These are phyloP conservation scores for Tholera decimalis DNA, from an alignment of 2,888 invertebrate species.

Conservation along the genomic window DNA sequence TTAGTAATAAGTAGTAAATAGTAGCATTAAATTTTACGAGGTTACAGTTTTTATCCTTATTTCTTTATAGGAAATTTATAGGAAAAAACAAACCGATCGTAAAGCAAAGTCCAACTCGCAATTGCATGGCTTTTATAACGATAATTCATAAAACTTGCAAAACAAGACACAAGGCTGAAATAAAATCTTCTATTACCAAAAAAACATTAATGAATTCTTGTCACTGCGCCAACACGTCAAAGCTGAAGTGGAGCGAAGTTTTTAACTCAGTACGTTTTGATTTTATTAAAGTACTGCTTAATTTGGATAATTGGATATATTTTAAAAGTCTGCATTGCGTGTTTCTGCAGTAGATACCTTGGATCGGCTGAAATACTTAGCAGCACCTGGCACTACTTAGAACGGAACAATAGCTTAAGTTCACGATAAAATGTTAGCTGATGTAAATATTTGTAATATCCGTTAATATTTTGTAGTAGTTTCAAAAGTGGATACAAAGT, in stretches of 20 bases:
- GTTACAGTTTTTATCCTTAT: too few species aligned
- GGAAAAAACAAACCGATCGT: too few species aligned
- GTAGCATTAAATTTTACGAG: too few species aligned
- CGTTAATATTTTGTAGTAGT: too few species aligned
- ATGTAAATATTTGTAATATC: too few species aligned
- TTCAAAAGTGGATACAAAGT: too few species aligned
- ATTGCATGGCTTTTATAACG: too few species aligned
- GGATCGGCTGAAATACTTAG: neutral
- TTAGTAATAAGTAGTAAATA: too few species aligned
- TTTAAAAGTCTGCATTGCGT: conserved; percentile 54
- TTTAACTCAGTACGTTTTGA: conserved; percentile 56
- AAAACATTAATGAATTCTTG: conserved; percentile 69
- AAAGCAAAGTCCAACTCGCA: too few species aligned
- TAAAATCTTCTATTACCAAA: conserved; percentile 25
- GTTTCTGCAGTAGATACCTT: conserved; percentile 17
- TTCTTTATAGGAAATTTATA: too few species aligned
- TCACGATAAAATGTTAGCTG: too few species aligned
- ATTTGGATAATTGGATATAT: conserved; percentile 59
- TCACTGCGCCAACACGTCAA: conserved; percentile 68
- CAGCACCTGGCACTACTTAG: neutral
- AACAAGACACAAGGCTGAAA: conserved; percentile 12
- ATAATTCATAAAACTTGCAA: neutral
- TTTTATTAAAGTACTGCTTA: conserved; percentile 55
- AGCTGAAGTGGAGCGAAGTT: conserved; percentile 49
- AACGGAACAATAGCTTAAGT: neutral